Evolutionary conservation across 2,113 vertebrate genomes (phyloP), one percentile per base, ranked within the genome.

Genomic region (Microtus ochrogaster): DNA sequence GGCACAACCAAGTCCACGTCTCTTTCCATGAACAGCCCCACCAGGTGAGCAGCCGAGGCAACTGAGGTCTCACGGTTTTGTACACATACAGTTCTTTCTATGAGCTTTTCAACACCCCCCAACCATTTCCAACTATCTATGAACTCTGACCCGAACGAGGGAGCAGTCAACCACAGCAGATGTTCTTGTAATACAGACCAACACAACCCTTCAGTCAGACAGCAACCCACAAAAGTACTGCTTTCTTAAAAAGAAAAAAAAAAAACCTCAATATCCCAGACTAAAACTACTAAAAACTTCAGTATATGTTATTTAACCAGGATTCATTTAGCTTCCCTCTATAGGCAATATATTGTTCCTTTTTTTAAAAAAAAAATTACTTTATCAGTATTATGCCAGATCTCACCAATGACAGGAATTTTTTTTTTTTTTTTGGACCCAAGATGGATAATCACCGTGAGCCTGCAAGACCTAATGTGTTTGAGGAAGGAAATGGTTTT

Each of bases 111-210:
- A 92, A 90, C 72, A 3, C 41, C 79, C 55, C 61, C 28, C 61
- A 79, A 36, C 76, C 96, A 85, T 90, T 95, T 92, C 90, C 85
- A 93, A 95, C 78, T 65, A 92, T 49, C 52, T 85, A 58, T 93
- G 93, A 96, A 95, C 85, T 95, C 55, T 91, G 94, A 94, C 95
- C 95, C 90, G 95, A 95, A 86, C 14, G 21, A 91, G 44, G 52
- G 39, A 96, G 94, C 85, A 84, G 76, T 90, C 96, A 78, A 14
- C 76, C 8, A 8, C 2, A 89, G 66, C 93, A 92, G 92, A 82
- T 89, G 73, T 78, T 86, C 85, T 65, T 82, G 74, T 30, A 78
- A 78, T 76, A 85, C 0, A 86, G 55, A 65, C 66, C 84, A 96
- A 68, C 55, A 74, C 76, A 96, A 63, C 14, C 44, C 70, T 74